phyloP scores from a whole-genome alignment of 2,113 vertebrate genomes.

The Lichenostomus cassidix region DNA sequence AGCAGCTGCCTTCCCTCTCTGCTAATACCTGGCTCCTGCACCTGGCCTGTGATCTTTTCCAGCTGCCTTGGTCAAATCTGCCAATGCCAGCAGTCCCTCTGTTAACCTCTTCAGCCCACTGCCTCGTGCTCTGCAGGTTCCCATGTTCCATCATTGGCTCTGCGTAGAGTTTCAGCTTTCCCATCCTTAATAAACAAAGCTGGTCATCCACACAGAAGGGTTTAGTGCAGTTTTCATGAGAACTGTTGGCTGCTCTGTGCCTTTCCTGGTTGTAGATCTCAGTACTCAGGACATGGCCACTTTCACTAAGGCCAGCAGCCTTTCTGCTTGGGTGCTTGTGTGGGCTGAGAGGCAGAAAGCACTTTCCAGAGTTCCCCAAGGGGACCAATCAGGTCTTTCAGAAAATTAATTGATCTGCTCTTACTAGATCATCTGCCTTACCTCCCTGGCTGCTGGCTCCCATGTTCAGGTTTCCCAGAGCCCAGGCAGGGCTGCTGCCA shows the following conservation, averaged over 20 bases:
- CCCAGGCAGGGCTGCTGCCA: not conserved
- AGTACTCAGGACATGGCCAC: rapidly evolving
- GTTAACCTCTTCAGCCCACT: not conserved
- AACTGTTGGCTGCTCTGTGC: not conserved
- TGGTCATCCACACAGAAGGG: not conserved
- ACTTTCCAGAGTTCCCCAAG: not conserved
- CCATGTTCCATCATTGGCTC: rapidly evolving
- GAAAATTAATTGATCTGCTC: not conserved
- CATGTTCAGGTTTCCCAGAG: not conserved
- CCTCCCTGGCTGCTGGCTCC: not conserved
- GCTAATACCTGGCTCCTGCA: not conserved
- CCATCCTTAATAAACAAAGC: not conserved
- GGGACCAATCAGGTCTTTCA: not conserved
- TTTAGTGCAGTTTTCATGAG: not conserved
- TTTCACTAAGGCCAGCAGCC: not conserved
- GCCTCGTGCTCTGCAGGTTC: not conserved
- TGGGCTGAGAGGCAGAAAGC: not conserved
- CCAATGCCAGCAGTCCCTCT: not conserved
- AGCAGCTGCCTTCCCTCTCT: not conserved
- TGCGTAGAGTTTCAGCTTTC: not conserved
- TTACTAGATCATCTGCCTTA: not conserved
- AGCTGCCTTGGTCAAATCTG: not conserved
- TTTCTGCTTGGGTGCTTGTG: not conserved
- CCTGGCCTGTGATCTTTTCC: not conserved
- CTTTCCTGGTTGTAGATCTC: not conserved